Percentiles rank a stretch among this genome's conserved stretches.
These are phyloP conservation scores for Eubucco bourcierii DNA, from an alignment of 2,113 vertebrate species.

Conservation along the genomic window DNA sequence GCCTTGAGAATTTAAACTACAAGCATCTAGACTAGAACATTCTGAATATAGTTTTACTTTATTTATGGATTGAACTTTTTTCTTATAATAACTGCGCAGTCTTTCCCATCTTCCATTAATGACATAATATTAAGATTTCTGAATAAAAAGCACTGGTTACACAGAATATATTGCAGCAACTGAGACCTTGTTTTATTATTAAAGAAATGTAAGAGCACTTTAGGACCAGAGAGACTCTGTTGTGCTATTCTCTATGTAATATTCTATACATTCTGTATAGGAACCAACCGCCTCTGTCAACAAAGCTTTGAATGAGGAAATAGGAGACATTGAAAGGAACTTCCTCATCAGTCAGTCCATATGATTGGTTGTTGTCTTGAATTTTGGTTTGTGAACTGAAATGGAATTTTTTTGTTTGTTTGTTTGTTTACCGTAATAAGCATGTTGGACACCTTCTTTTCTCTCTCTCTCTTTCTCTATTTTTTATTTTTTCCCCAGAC, in stretches of 20 bases:
- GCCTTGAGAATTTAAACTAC: neutral
- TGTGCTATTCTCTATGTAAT: neutral
- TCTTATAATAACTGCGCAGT: neutral
- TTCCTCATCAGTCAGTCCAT: neutral
- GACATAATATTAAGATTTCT: neutral
- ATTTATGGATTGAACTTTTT: neutral
- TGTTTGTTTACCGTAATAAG: neutral
- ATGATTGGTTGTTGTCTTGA: neutral
- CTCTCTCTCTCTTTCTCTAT: neutral
- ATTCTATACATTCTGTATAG: neutral
- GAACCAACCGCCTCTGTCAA: neutral
- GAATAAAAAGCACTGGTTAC: neutral
- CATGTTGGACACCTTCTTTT: neutral
- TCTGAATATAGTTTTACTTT: neutral
- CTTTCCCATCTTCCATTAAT: neutral
- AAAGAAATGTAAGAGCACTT: neutral
- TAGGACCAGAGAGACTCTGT: neutral
- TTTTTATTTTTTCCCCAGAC: neutral
- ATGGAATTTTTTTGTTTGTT: neutral
- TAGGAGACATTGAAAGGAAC: neutral
- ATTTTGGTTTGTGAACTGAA: neutral
- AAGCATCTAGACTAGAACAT: neutral
- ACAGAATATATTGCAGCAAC: neutral
- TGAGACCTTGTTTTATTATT: neutral
- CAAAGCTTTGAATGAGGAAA: neutral